phyloP scores from a whole-genome alignment of 2,797 vertebrate genomes.

The Caiman crocodilus region DNA sequence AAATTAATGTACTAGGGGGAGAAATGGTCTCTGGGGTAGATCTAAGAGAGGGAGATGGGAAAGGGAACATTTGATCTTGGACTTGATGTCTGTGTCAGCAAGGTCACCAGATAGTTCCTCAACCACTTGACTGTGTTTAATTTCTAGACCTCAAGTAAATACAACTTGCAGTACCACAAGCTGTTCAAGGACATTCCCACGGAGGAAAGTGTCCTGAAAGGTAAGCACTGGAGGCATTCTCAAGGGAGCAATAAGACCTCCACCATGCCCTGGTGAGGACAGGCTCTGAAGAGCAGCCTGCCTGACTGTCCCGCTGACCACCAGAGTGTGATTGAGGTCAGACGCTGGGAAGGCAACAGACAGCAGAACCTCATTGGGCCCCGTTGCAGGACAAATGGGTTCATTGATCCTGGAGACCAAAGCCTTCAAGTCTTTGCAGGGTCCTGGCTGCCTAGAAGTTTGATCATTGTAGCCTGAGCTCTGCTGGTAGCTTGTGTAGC shows the following conservation, averaged over 20 bases:
- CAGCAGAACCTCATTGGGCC: background rate
- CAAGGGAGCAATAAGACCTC: background rate
- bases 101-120: background rate
- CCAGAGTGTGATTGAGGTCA: background rate
- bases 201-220: constrained; percentile 96
- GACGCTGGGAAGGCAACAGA: background rate
- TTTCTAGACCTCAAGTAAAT: constrained; percentile 94
- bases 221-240: constrained; percentile 70
- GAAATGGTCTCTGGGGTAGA: no score
- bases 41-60: background rate
- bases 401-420: background rate
- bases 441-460: background rate
- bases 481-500: background rate
- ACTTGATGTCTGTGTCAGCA: background rate
- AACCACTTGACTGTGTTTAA: background rate
- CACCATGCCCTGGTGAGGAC: accelerated
- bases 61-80: background rate
- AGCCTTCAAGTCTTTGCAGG: background rate
- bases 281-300: accelerated
- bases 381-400: background rate
- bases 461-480: background rate
- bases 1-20: no score
- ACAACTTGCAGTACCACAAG: constrained; percentile 97
- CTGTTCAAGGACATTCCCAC: constrained; percentile 94
- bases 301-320: background rate